Conservation (phyloP, 2,797 vertebrate species). For the Margarornis squamiger region DNA sequence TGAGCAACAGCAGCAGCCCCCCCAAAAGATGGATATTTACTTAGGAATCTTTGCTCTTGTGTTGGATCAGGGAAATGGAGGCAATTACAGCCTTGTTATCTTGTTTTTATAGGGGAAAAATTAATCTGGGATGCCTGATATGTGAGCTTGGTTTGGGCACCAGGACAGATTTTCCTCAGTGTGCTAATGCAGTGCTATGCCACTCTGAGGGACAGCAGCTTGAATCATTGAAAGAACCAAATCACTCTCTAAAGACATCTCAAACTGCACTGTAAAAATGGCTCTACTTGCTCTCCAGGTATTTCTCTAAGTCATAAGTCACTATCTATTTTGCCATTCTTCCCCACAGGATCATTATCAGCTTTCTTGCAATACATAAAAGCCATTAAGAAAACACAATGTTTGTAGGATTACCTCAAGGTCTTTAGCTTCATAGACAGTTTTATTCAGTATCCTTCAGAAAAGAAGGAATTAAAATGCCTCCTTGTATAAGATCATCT, state of each 20-base stretch:
- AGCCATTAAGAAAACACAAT: neutral
- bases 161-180: neutral
- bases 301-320: neutral
- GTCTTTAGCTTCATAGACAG: neutral
- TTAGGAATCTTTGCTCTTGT: neutral
- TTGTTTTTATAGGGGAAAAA: neutral
- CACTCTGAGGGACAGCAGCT: neutral
- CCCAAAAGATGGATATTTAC: neutral
- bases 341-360: neutral
- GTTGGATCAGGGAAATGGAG: neutral
- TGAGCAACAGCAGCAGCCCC: fast-evolving
- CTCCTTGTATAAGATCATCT: neutral
- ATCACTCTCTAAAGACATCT: neutral
- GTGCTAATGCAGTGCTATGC: neutral
- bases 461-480: neutral
- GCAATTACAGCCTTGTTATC: neutral
- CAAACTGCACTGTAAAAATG: neutral
- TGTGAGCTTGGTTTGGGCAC: neutral
- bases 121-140: neutral
- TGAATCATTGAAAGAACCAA: neutral
- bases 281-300: neutral
- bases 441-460: neutral
- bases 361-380: neutral
- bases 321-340: neutral
- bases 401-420: neutral